These are phyloP conservation scores for Petroica traversi DNA, from an alignment of 2,113 vertebrate species.

Conservation along the genomic window DNA sequence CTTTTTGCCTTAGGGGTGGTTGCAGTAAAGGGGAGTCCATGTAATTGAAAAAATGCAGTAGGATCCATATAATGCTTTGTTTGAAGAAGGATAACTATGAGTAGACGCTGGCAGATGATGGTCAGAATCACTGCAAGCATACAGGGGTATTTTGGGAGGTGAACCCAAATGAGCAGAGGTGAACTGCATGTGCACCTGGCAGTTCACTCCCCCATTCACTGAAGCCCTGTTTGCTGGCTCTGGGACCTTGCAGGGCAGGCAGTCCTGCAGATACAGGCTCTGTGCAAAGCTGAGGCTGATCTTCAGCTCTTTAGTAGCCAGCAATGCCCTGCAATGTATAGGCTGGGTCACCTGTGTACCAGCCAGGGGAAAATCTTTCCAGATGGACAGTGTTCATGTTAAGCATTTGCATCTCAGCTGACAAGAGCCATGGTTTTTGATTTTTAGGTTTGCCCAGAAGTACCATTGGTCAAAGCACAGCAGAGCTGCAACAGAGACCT, in stretches of 20 bases:
- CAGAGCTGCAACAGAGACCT: neutral
- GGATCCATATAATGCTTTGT: rapidly evolving
- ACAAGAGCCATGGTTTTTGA: neutral
- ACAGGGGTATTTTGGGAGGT: neutral
- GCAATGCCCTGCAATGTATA: neutral
- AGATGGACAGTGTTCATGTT: neutral
- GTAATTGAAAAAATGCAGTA: neutral
- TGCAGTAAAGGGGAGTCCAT: rapidly evolving
- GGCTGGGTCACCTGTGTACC: neutral
- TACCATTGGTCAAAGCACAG: neutral
- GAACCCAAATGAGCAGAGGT: neutral
- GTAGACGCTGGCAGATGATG: neutral
- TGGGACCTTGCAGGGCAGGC: neutral
- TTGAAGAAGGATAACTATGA: neutral
- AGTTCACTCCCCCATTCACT: rapidly evolving
- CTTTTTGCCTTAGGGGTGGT: rapidly evolving
- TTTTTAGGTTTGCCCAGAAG: neutral
- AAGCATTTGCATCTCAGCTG: neutral
- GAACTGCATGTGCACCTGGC: neutral
- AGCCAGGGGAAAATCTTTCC: neutral
- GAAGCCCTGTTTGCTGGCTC: neutral
- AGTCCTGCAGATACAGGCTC: neutral
- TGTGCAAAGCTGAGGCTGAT: neutral
- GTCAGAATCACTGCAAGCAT: neutral
- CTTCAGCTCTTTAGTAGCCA: neutral